Percentiles rank a stretch among this genome's conserved stretches.
These are phyloP conservation scores for Chorisops tibialis DNA, from an alignment of 2,888 invertebrate genomes.

Conservation along the genomic window DNA sequence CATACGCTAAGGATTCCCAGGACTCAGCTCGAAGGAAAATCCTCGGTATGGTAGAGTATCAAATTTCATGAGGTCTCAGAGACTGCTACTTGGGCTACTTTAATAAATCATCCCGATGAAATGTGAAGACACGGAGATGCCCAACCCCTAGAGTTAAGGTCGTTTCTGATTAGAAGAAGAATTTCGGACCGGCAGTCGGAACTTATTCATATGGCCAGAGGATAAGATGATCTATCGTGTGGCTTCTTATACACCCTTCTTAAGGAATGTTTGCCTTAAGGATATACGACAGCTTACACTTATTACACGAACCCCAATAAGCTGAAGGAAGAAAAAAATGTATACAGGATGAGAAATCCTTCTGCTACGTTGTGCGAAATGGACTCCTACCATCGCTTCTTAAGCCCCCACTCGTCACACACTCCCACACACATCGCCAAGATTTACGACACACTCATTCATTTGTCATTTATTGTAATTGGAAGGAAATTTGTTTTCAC, in stretches of 20 bases:
- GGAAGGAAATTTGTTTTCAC: neutral
- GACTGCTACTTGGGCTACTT: neutral
- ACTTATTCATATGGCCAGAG: neutral
- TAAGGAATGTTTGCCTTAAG: too few species aligned
- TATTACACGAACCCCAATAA: too few species aligned
- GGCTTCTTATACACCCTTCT: too few species aligned
- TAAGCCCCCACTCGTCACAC: too few species aligned
- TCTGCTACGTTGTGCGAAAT: too few species aligned
- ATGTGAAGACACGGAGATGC: neutral
- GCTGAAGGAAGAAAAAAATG: too few species aligned
- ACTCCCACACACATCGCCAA: neutral
- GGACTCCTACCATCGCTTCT: too few species aligned
- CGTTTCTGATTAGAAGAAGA: neutral
- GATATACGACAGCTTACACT: too few species aligned
- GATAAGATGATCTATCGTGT: neutral
- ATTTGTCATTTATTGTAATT: constrained; percentile 8
- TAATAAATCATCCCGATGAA: constrained; percentile 4
- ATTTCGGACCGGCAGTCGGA: neutral
- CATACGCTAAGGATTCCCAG: neutral
- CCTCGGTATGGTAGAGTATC: neutral
- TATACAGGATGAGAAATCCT: too few species aligned
- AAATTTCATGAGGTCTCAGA: neutral
- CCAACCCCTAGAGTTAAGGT: neutral
- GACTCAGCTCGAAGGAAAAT: neutral
- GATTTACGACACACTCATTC: neutral